phyloP scores from a whole-genome alignment of 1,140 invertebrate species.

The Drosophila asahinai region DNA sequence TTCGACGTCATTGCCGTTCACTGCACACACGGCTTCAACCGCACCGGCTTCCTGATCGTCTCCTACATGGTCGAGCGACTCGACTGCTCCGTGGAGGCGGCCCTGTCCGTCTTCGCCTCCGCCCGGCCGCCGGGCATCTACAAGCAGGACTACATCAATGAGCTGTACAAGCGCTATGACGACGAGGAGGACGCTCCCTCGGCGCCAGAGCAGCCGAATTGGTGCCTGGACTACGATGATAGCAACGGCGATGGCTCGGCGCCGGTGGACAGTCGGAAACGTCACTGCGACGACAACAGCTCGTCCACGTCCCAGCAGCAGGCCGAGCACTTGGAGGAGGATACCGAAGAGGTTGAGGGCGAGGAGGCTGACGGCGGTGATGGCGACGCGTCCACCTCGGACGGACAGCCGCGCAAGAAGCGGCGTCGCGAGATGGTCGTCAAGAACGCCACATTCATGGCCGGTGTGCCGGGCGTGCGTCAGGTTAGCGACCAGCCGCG shows the following conservation, averaged over 20 bases:
- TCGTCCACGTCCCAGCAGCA: slow-evolving; percentile 63
- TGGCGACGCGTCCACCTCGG: slow-evolving; percentile 61
- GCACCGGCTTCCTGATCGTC: slow-evolving; percentile 97
- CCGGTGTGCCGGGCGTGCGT: slow-evolving; percentile 91
- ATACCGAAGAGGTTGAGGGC: slow-evolving; percentile 45
- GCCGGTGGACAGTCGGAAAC: slow-evolving; percentile 33
- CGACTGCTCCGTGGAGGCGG: slow-evolving; percentile 92
- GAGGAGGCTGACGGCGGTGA: slow-evolving; percentile 38
- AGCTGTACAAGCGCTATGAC: slow-evolving; percentile 92
- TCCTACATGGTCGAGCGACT: slow-evolving; percentile 95
- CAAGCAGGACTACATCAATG: slow-evolving; percentile 91
- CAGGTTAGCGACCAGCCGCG: slow-evolving; percentile 86
- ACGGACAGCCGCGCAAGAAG: slow-evolving; percentile 55
- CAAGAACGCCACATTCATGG: slow-evolving; percentile 91
- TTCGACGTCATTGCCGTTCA: slow-evolving; percentile 95
- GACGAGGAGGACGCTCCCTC: slow-evolving; percentile 89
- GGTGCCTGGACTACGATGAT: slow-evolving; percentile 88
- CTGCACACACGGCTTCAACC: slow-evolving; percentile 99
- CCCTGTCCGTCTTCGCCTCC: slow-evolving; percentile 91
- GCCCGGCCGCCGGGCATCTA: slow-evolving; percentile 92
- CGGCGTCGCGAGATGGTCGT: slow-evolving; percentile 82
- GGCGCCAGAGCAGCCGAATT: slow-evolving; percentile 92
- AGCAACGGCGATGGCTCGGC: slow-evolving; percentile 60
- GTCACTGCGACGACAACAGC: slow-evolving; percentile 40
- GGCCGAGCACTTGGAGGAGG: slow-evolving; percentile 23